Base-by-base conservation (phyloP, 2,797 vertebrate genomes). In the Sitta carolinensis region DNA sequence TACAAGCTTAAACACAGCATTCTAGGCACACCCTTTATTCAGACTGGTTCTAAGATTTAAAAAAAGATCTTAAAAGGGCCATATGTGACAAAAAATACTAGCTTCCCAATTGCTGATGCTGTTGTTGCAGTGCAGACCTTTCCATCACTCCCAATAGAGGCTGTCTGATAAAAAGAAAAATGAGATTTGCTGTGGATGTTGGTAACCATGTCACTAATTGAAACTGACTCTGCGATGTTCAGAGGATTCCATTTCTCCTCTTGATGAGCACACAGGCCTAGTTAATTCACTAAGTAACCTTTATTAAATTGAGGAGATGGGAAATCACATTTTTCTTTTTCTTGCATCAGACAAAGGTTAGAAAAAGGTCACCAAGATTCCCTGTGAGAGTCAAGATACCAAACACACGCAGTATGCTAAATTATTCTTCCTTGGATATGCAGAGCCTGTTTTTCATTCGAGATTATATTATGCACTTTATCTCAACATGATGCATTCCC, bases 261-360 rank as follows among this genome's bases (percentile, higher is more conserved):
- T 82, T 92, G 82, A 97, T 94, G 96, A 97, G 95, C 95, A 95
- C 77, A 95, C 72, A 91, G 96, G 94, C 96, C 92, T 72, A 91
- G 98, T 97, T 98, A 98, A 98, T 98, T 98, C 91, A 96, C 97
- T 98, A 98, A 98, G 97, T 95, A 97, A 93, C 96, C 96, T 97
- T 98, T 98, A 98, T 99, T 98, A 98, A 98, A 99, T 98, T 98
- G 98, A 96, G 94, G 94, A 81, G 82, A 97, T 88, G 92, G 89
- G 90, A 95, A 97, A 95, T 96, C 93, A 82, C 92, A 95, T 97
- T 96, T 97, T 97, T 96, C 94, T 96, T 96, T 95, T 83, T 76
- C 93, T 97, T 91, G 77, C 77, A 62, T 96, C 87, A 95, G 92
- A 91, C 89, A 97, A 95, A 98, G 97, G 97, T 98, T 97, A 97